These are phyloP conservation scores for Epiblema foenella DNA, from an alignment of 2,888 invertebrate species.

Conservation along the genomic window DNA sequence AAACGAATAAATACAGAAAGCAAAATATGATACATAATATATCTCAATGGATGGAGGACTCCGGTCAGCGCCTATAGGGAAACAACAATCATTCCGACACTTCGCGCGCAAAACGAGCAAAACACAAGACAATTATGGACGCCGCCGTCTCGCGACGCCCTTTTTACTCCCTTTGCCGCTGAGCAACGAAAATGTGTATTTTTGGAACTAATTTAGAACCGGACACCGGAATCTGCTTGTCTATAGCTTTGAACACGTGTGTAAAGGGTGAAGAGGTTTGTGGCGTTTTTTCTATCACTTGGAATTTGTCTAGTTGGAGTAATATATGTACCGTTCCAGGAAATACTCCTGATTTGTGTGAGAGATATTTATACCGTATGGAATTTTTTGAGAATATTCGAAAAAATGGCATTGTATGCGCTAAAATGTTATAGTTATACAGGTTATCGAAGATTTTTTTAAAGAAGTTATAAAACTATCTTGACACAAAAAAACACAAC, in stretches of 20 bases:
- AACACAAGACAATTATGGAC: conserved; percentile 63
- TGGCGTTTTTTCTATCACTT: conserved; percentile 1
- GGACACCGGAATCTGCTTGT: conserved; percentile 46
- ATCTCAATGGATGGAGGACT: conserved; percentile 50
- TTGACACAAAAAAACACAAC: too few relatives aligned
- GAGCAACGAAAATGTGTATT: conserved; percentile 55
- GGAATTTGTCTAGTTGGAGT: not conserved
- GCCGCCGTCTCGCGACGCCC: conserved; percentile 53
- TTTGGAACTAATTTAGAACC: conserved; percentile 56
- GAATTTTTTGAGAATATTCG: too few relatives aligned
- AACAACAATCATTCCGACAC: conserved; percentile 60
- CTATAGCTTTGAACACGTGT: conserved; percentile 30
- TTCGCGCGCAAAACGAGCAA: conserved; percentile 59
- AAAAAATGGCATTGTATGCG: too few relatives aligned
- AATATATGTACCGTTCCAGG: not conserved
- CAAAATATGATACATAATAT: not conserved
- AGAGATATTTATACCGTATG: too few relatives aligned
- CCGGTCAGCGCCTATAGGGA: conserved; percentile 52
- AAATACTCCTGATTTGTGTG: too few relatives aligned
- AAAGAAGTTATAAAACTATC: too few relatives aligned
- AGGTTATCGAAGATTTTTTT: too few relatives aligned
- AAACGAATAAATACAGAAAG: not conserved
- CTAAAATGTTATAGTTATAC: too few relatives aligned
- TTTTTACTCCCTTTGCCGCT: conserved; percentile 54
- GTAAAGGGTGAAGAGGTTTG: conserved; percentile 36